A percentile compares a stretch with the other conserved stretches of the same genome.
Evolutionary conservation across 2,113 vertebrate species (phyloP).

Genomic region (Buteo buteo): DNA sequence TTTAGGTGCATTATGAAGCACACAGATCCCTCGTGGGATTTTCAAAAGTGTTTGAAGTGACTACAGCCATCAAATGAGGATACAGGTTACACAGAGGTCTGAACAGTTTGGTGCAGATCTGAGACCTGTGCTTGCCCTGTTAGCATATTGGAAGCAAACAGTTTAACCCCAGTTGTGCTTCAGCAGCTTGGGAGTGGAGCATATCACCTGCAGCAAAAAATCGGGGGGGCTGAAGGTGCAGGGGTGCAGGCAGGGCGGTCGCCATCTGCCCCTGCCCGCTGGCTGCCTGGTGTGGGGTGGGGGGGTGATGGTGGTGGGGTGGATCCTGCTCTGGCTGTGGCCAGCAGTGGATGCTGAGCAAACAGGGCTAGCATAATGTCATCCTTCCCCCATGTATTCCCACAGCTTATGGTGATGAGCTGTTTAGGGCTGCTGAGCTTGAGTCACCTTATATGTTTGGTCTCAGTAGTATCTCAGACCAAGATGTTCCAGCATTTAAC

Average conservation of each 20-base stretch:
- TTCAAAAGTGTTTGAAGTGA: background rate
- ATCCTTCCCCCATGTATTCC: background rate
- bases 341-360: background rate
- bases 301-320: too few species aligned
- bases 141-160: background rate
- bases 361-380: background rate
- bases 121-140: background rate
- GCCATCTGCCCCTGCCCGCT: fast-evolving
- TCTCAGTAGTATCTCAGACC: background rate
- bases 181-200: background rate
- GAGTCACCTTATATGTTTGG: background rate
- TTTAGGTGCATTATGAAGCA: background rate
- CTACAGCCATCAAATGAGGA: background rate
- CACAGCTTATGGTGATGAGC: background rate
- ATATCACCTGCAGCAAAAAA: background rate
- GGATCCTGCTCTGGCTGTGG: background rate
- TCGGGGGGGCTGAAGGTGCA: fast-evolving
- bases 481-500: background rate
- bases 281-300: too few species aligned
- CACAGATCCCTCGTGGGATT: fast-evolving
- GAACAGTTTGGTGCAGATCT: background rate
- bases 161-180: background rate
- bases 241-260: background rate
- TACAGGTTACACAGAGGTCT: background rate
- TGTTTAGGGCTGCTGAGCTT: background rate